These are phyloP conservation scores for Anas platyrhynchos DNA, from an alignment of 2,113 vertebrate genomes.

Conservation along the genomic window DNA sequence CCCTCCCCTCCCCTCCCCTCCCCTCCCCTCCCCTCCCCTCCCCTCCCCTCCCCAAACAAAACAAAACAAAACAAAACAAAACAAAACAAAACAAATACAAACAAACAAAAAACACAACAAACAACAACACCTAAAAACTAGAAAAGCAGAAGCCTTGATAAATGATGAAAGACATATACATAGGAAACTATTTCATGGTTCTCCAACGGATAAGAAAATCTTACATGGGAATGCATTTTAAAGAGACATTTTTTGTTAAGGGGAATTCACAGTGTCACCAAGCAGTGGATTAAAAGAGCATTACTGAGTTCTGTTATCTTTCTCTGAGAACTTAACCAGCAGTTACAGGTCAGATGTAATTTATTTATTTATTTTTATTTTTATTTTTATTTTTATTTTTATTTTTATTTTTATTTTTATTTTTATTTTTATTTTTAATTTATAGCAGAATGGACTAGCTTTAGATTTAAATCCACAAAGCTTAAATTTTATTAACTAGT, in stretches of 20 bases:
- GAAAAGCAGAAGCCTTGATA: slow-evolving; percentile 14
- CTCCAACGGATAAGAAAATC: not conserved
- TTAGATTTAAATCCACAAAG: slow-evolving; percentile 14
- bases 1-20: too few species aligned
- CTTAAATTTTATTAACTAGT: not conserved
- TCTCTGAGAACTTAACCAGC: not conserved
- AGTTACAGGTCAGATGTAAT: not conserved
- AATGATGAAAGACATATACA: not conserved
- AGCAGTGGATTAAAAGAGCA: slow-evolving; percentile 48
- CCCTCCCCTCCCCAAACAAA: rapidly evolving
- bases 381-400: not conserved
- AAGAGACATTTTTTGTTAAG: slow-evolving; percentile 24
- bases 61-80: too few species aligned
- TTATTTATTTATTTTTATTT: not conserved
- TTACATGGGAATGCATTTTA: not conserved
- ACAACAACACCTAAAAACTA: not conserved
- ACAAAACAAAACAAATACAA: not conserved
- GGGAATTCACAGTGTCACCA: slow-evolving; percentile 32
- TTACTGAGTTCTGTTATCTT: slow-evolving; percentile 55
- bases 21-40: too few species aligned
- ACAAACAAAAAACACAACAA: not conserved
- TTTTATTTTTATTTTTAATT: not conserved
- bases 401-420: not conserved
- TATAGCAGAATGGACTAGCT: not conserved
- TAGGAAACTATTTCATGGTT: not conserved